Evolutionary conservation across 2,888 invertebrate genomes (phyloP).

Genomic region (Caenorhabditis angaria): DNA sequence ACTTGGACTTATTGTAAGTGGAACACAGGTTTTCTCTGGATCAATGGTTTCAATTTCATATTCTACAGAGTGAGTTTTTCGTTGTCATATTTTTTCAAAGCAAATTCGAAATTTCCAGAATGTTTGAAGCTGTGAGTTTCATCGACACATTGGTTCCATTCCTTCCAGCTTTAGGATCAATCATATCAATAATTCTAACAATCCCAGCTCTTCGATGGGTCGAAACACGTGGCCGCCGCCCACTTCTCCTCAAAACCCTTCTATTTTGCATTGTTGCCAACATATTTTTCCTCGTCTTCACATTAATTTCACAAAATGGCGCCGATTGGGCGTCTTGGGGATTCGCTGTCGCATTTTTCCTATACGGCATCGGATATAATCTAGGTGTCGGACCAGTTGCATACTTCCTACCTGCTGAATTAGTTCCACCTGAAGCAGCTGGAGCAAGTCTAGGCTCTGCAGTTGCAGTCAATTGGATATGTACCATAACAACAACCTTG

Average conservation of each 20-base stretch:
- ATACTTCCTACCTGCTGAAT: slow-evolving; percentile 64
- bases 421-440: slow-evolving; percentile 57
- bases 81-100: background rate
- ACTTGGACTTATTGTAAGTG: slow-evolving; percentile 64
- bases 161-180: slow-evolving; percentile 61
- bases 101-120: slow-evolving; percentile 49
- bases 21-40: slow-evolving; percentile 64
- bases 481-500: slow-evolving; percentile 59
- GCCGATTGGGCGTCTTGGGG: slow-evolving; percentile 62
- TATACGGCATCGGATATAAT: slow-evolving; percentile 67
- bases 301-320: slow-evolving; percentile 48
- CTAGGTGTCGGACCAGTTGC: slow-evolving; percentile 66
- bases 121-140: slow-evolving; percentile 66
- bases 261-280: slow-evolving; percentile 60
- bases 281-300: slow-evolving; percentile 55
- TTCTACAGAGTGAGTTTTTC: slow-evolving; percentile 54
- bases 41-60: slow-evolving; percentile 67
- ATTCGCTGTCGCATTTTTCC: slow-evolving; percentile 61
- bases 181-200: slow-evolving; percentile 63
- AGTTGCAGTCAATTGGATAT: slow-evolving; percentile 65
- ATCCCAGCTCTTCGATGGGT: slow-evolving; percentile 66
- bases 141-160: slow-evolving; percentile 58
- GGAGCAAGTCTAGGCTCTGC: slow-evolving; percentile 53
- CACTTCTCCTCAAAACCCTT: slow-evolving; percentile 60
- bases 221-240: slow-evolving; percentile 62